phyloP scores from a whole-genome alignment of 2,888 invertebrate species.

The Calliscelio sp. region DNA sequence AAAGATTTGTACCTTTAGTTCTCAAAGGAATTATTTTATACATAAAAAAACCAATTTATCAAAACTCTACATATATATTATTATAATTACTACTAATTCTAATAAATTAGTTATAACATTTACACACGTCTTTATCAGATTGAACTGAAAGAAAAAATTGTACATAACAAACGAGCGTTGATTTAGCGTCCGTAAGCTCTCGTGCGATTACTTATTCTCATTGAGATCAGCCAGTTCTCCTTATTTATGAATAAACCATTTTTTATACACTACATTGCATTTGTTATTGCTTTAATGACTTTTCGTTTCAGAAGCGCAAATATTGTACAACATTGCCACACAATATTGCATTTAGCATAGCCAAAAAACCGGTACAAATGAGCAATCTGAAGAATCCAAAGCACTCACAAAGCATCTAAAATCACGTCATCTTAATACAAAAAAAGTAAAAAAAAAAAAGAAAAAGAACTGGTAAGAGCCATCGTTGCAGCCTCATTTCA shows the following conservation, averaged over 20 bases:
- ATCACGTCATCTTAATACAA: conserved; percentile 37
- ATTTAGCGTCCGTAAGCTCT: conserved; percentile 46
- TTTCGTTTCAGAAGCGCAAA: conserved; percentile 53
- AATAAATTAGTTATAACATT: conserved; percentile 29
- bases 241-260: conserved; percentile 65
- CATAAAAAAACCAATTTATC: background rate
- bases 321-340: conserved; percentile 68
- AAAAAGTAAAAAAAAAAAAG: conserved; percentile 5
- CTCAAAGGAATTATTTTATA: background rate
- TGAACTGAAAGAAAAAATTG: conserved; percentile 50
- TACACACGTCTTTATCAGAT: conserved; percentile 20
- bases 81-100: background rate
- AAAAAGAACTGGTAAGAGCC: conserved; percentile 41
- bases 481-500: conserved; percentile 38
- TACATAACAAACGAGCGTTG: conserved; percentile 45
- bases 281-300: conserved; percentile 42
- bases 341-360: conserved; percentile 45
- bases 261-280: conserved; percentile 51
- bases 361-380: conserved; percentile 28
- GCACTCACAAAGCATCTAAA: conserved; percentile 18
- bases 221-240: conserved; percentile 35
- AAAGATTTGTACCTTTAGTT: background rate
- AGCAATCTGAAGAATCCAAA: background rate
- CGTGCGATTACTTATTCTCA: conserved; percentile 43
- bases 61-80: background rate